These are phyloP conservation scores for Myiagra hebetior DNA, from an alignment of 2,113 vertebrate genomes.

Conservation along the genomic window DNA sequence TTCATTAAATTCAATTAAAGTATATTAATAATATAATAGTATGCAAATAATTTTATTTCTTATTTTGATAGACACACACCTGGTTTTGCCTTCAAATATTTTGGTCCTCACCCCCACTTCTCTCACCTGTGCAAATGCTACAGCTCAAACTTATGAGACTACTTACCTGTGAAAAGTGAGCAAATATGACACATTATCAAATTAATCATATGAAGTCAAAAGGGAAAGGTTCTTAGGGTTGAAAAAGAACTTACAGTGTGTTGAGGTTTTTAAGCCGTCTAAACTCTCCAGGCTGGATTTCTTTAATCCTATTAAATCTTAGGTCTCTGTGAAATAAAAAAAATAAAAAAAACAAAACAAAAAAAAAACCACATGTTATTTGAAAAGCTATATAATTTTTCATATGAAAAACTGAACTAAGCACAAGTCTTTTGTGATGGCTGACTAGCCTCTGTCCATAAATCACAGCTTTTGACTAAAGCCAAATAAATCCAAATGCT, in stretches of 20 bases:
- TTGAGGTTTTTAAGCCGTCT: conserved; percentile 89
- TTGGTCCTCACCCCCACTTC: background rate
- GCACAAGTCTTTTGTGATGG: background rate
- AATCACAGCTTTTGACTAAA: background rate
- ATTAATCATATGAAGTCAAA: background rate
- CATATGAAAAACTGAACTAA: background rate
- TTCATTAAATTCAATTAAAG: background rate
- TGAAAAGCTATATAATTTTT: background rate
- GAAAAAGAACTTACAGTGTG: conserved; percentile 87
- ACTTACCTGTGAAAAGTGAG: background rate
- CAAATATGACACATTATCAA: background rate
- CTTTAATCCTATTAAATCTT: conserved; percentile 97
- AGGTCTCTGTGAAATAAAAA: conserved; percentile 81
- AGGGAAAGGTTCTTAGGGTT: background rate
- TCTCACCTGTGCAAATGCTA: background rate
- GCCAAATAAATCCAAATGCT: background rate
- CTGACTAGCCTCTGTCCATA: background rate
- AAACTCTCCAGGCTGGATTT: conserved; percentile 91
- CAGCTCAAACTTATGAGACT: background rate
- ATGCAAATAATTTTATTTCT: background rate
- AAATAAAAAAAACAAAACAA: background rate
- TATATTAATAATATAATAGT: background rate
- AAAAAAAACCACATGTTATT: background rate
- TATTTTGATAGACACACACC: background rate
- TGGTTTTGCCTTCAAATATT: background rate